These are phyloP conservation scores for Drosophila pseudoananassae DNA, from an alignment of 1,140 invertebrate genomes.

Conservation along the genomic window DNA sequence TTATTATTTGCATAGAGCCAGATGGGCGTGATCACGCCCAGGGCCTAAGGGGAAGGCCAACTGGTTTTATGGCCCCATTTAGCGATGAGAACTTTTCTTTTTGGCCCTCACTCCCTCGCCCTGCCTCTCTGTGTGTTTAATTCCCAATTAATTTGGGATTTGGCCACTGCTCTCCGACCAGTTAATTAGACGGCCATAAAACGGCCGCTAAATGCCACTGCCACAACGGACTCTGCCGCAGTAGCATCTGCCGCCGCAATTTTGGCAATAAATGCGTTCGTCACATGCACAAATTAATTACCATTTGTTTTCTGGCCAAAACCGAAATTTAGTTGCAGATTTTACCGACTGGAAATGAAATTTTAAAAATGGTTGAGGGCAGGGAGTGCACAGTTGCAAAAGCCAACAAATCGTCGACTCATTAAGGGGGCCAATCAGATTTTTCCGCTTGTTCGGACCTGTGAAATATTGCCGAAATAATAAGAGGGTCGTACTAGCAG, in stretches of 20 bases:
- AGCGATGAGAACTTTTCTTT: constrained; percentile 12
- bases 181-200: constrained; percentile 56
- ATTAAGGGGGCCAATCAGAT: constrained; percentile 15
- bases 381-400: constrained; percentile 21
- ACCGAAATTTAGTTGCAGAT: constrained; percentile 39
- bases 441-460: constrained; percentile 11
- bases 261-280: constrained; percentile 39
- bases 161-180: constrained; percentile 42
- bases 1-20: constrained; percentile 66
- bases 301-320: constrained; percentile 24
- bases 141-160: constrained; percentile 81
- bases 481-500: constrained; percentile 4
- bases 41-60: neutral
- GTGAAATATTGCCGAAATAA: constrained; percentile 5
- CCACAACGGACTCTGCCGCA: neutral
- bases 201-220: constrained; percentile 33
- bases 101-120: neutral
- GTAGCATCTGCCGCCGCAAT: constrained; percentile 24
- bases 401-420: constrained; percentile 37
- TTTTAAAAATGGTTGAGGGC: constrained; percentile 6
- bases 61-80: constrained; percentile 58
- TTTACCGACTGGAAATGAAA: constrained; percentile 31
- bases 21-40: constrained; percentile 1
- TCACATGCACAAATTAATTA: constrained; percentile 50
- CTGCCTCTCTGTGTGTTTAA: constrained; percentile 39